Conservation (phyloP, 2,113 vertebrate species). For the Fulica atra region DNA sequence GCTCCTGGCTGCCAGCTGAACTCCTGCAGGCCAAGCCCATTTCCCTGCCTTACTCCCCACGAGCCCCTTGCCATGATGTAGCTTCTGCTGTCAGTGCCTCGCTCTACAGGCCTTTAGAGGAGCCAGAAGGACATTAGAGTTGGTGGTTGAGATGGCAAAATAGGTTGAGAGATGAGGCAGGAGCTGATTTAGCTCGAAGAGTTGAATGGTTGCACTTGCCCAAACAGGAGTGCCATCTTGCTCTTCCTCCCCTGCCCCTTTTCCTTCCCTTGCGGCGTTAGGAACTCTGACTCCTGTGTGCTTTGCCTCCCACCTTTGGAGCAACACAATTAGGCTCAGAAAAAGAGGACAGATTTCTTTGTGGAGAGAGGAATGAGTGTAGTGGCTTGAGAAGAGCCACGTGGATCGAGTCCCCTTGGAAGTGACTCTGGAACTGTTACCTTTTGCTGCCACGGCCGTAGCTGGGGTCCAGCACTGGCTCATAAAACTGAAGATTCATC, state of each 20-base stretch:
- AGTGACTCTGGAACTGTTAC: not conserved
- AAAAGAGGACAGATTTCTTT: not conserved
- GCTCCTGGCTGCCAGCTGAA: no score
- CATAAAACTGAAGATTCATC: not conserved
- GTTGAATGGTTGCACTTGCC: not conserved
- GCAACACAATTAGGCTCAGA: not conserved
- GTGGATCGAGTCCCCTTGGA: not conserved
- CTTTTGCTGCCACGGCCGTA: not conserved
- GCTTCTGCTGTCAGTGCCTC: not conserved
- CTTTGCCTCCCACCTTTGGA: not conserved
- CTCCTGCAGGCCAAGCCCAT: not conserved
- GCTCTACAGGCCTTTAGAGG: not conserved
- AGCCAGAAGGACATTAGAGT: not conserved
- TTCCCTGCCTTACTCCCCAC: not conserved
- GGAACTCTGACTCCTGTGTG: not conserved
- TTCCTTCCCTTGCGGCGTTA: not conserved
- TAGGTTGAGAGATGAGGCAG: not conserved
- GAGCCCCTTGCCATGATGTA: accelerated
- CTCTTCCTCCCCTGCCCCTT: not conserved
- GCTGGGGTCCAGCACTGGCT: not conserved
- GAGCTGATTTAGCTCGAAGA: not conserved
- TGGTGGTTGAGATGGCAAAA: accelerated
- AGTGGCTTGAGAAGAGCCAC: not conserved
- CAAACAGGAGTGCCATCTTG: not conserved
- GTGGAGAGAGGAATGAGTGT: not conserved